Percentiles rank a stretch among this genome's conserved stretches.
Conservation (phyloP, 1,140 invertebrate genomes). For the Drosophila quadrilineata region DNA sequence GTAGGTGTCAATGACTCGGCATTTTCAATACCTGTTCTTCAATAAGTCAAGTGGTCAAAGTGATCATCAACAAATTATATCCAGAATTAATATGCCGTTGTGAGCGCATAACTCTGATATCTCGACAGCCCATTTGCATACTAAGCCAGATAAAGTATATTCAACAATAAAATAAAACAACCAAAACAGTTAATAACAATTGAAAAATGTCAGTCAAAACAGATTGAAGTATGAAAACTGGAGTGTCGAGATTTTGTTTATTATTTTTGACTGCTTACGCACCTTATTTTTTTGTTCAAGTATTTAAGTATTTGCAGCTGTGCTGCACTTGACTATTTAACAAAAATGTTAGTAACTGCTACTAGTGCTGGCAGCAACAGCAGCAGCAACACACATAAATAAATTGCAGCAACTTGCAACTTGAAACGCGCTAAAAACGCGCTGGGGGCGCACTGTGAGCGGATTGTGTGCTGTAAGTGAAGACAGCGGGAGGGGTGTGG, state of each 20-base stretch:
- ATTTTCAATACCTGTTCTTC: background rate
- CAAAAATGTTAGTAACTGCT: constrained; percentile 3
- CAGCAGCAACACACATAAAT: constrained; percentile 4
- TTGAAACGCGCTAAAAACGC: constrained; percentile 46
- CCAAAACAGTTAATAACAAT: no score
- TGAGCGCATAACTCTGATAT: background rate
- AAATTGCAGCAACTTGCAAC: constrained; percentile 50
- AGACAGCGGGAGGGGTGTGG: no score
- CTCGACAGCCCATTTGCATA: background rate
- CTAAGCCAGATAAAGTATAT: no score
- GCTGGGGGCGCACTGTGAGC: constrained; percentile 24
- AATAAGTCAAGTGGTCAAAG: background rate
- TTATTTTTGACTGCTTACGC: no score
- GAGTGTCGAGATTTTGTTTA: constrained; percentile 5
- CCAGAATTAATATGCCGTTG: no score
- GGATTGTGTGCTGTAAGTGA: no score
- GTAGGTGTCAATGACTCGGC: constrained; percentile 10
- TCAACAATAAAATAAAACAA: background rate
- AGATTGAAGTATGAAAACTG: background rate
- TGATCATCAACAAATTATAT: background rate
- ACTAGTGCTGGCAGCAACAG: no score
- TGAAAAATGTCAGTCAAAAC: background rate
- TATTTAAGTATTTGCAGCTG: constrained; percentile 55
- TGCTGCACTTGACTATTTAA: constrained; percentile 64
- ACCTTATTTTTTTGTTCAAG: no score